Evolutionary conservation across 2,888 invertebrate genomes (phyloP).

Genomic region (Caenorhabditis panamensis): DNA sequence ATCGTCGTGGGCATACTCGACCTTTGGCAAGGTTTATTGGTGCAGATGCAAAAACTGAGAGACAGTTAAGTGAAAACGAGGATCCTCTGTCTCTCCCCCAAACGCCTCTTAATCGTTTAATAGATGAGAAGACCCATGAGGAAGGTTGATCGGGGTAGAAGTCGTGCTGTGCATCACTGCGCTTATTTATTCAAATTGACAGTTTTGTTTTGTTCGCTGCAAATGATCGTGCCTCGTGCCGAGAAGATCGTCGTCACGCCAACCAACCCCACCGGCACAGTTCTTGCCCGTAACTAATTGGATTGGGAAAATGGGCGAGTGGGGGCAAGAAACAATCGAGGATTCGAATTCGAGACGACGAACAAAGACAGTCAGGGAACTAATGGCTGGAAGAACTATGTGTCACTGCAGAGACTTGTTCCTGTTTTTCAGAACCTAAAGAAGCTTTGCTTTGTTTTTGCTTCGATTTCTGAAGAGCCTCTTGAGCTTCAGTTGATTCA

Average conservation of each 20-base stretch:
- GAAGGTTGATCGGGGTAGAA: conserved; percentile 16
- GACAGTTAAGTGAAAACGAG: conserved; percentile 49
- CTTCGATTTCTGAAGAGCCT: neutral
- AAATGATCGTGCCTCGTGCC: conserved; percentile 3
- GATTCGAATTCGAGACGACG: conserved; percentile 26
- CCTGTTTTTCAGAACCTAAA: neutral
- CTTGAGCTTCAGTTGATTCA: neutral
- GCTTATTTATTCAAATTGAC: conserved; percentile 48
- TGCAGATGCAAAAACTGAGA: conserved; percentile 20
- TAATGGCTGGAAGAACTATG: conserved; percentile 19
- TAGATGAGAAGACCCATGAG: conserved; percentile 19
- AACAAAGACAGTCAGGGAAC: neutral
- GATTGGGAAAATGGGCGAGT: conserved; percentile 29
- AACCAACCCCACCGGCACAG: conserved; percentile 13
- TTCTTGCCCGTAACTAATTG: conserved; percentile 36
- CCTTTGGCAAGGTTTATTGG: conserved; percentile 64
- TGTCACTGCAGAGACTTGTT: neutral
- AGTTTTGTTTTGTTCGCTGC: conserved; percentile 35
- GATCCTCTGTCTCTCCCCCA: conserved; percentile 12
- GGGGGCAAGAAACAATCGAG: conserved; percentile 8
- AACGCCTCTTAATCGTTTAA: conserved; percentile 47
- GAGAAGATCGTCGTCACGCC: conserved; percentile 22
- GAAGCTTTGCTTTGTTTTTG: neutral
- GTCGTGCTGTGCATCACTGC: conserved; percentile 47
- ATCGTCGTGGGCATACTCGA: conserved; percentile 27